Percentiles rank a stretch among this genome's conserved stretches.
Conservation (phyloP, 2,113 vertebrate genomes). For the Chauna torquata region DNA sequence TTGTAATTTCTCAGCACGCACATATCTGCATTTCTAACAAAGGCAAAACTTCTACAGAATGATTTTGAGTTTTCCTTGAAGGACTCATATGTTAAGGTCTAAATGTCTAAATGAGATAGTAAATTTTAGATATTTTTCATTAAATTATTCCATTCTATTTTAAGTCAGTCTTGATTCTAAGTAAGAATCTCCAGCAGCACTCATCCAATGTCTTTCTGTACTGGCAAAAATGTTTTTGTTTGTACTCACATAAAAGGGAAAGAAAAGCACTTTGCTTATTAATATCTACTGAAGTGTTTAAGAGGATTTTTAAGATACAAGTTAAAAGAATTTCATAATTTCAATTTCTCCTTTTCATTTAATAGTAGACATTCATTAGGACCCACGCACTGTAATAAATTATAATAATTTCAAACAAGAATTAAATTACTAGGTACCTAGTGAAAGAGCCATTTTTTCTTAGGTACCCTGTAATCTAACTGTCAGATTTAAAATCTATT, state of each 20-base stretch:
- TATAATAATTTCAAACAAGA: conserved; percentile 98
- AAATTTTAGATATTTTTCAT: not conserved
- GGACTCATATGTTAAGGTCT: not conserved
- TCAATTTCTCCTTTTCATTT: conserved; percentile 96
- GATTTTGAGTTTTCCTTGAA: not conserved
- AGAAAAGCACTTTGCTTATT: conserved; percentile 73
- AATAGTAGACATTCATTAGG: conserved; percentile 97
- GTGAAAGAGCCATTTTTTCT: conserved; percentile 88
- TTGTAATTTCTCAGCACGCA: not conserved
- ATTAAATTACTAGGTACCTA: conserved; percentile 98
- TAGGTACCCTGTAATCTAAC: conserved; percentile 97
- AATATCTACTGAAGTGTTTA: conserved; percentile 81
- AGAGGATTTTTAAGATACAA: conserved; percentile 82
- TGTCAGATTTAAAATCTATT: conserved; percentile 96
- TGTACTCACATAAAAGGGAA: conserved; percentile 63
- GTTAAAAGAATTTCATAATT: conserved; percentile 89
- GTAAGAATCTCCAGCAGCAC: conserved; percentile 30
- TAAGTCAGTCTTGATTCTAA: conserved; percentile 45
- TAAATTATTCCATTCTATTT: not conserved
- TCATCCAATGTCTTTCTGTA: conserved; percentile 27
- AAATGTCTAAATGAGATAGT: not conserved
- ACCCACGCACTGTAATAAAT: conserved; percentile 98
- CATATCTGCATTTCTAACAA: not conserved
- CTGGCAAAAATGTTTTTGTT: conserved; percentile 73
- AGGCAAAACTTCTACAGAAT: not conserved